Base-by-base conservation (phyloP, 1,140 invertebrate species). In the Pseudomyrmex flavicornis region DNA sequence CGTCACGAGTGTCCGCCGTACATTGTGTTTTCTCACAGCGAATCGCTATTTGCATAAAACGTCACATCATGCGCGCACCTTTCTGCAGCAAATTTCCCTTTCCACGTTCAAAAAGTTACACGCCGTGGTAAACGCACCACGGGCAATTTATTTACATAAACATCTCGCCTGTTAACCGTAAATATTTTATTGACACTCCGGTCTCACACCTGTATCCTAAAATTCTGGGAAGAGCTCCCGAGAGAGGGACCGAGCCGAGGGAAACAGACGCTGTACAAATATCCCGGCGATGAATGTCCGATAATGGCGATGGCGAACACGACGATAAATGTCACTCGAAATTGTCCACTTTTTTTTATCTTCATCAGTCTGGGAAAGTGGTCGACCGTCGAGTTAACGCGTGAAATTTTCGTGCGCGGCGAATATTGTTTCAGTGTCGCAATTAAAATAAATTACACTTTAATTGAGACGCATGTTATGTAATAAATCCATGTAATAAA, bases 401-500 rank as follows among this genome's bases (percentile, higher is more conserved):
- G 10, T 10, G 17, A 72, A 26, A 66, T 72, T 83, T 63, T 9
- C 7, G 17, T 48, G 3, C 59, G 22, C 13, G 10, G 17, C 9
- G 46, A 63, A 56, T 70, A 74, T 59, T 13, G 20, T 15, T 59
- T 73, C 15, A n/a, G 8, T 15, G n/a, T 9, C 8, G n/a, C 22
- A 46, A 72, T 35, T 70, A 59, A 63, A 73, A 58, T 74, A 85
- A 85, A 85, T 85, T 52, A 56, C 4, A 3, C 8, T 58, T 85
- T 82, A 82, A 86, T 85, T 22, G 75, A 73, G 75, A 61, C 17
- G 68, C 74, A 48, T 66, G 59, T 84, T 84, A 46, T 65, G 35
- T 35, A 35, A 85, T 68, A 72, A 85, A 82, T 85, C 84, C 26
- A 44, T 17, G 46, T 80, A 72, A 82, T 80, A 61, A 79, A 73